Conservation (phyloP, 2,113 vertebrate genomes). For the Larimichthys crocea region DNA sequence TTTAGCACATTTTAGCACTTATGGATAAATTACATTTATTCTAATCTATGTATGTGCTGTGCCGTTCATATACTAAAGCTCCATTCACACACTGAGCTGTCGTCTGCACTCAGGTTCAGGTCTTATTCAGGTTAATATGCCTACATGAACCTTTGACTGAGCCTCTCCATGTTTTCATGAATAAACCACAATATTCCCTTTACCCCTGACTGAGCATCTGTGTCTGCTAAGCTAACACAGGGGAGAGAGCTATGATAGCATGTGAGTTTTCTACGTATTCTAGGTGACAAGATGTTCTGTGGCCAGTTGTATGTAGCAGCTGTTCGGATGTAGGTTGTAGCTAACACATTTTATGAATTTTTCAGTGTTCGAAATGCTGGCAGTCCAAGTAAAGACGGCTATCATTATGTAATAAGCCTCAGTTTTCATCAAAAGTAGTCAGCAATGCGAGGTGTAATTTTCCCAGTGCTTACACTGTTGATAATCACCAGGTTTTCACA, state of each 20-base stretch:
- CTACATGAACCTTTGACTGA: slow-evolving; percentile 15
- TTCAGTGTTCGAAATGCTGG: too few relatives aligned
- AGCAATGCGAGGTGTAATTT: too few relatives aligned
- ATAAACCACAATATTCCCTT: slow-evolving; percentile 46
- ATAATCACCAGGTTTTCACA: too few relatives aligned
- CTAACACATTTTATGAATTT: too few relatives aligned
- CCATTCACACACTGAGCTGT: slow-evolving; percentile 13
- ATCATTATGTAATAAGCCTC: too few relatives aligned
- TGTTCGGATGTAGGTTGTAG: background rate
- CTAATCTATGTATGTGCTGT: background rate
- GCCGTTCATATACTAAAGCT: background rate
- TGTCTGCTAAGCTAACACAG: background rate
- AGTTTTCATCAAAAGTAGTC: too few relatives aligned
- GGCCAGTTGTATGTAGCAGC: background rate
- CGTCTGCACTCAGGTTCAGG: background rate
- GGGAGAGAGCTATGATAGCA: background rate
- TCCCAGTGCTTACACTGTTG: too few relatives aligned
- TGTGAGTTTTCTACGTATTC: too few relatives aligned
- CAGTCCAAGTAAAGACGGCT: too few relatives aligned
- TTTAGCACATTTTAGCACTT: background rate
- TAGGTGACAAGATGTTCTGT: background rate
- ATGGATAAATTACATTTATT: background rate
- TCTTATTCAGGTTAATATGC: slow-evolving; percentile 30
- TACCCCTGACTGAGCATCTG: background rate
- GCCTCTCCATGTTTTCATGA: slow-evolving; percentile 35